Percentiles rank a stretch among this genome's conserved stretches.
Evolutionary conservation across 2,113 vertebrate species (phyloP).

Genomic region (Hippotragus niger): DNA sequence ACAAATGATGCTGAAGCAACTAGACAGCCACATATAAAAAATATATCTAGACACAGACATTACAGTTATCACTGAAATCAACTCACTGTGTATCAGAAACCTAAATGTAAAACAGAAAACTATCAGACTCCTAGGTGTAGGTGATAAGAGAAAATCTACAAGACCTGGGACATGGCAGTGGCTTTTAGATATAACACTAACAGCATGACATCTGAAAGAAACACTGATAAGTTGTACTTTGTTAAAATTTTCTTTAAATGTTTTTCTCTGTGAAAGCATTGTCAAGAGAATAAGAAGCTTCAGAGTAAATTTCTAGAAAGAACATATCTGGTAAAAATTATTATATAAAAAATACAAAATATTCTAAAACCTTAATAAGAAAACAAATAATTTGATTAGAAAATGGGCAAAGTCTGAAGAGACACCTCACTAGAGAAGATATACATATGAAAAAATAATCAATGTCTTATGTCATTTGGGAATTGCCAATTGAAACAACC

Average conservation of each 20-base stretch:
- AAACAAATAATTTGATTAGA: neutral
- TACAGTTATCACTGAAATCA: neutral
- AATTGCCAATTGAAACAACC: neutral
- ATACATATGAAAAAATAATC: neutral
- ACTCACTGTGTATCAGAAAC: neutral
- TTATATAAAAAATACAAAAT: neutral
- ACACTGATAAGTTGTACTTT: neutral
- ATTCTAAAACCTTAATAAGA: neutral
- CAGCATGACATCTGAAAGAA: neutral
- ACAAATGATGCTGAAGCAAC: neutral
- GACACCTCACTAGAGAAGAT: neutral
- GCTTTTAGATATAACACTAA: neutral
- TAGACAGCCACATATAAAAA: neutral
- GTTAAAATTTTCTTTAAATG: neutral
- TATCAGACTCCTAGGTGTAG: neutral
- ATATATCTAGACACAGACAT: neutral
- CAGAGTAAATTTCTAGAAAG: neutral
- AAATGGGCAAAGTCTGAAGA: neutral
- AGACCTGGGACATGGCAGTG: neutral
- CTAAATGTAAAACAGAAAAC: neutral
- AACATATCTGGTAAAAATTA: neutral
- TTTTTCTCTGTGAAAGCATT: neutral
- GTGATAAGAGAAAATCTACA: neutral
- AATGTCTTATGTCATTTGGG: neutral
- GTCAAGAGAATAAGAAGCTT: neutral